Conservation (phyloP, 2,797 vertebrate genomes). For the Eulemur albifrons region DNA sequence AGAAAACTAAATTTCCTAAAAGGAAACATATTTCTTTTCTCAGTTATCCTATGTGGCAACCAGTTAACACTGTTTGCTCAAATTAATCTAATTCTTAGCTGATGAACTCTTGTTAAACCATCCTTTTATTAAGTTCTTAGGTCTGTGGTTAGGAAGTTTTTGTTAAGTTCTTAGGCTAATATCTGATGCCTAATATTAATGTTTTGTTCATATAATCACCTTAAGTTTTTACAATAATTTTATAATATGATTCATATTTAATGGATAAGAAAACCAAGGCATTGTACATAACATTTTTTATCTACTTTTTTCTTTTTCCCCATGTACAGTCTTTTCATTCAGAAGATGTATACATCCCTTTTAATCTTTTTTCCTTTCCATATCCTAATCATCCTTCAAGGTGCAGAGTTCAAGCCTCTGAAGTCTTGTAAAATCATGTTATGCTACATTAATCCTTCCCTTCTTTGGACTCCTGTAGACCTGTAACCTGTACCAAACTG, state of each 20-base stretch:
- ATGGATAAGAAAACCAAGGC: background rate
- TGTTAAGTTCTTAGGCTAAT: background rate
- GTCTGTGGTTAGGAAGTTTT: background rate
- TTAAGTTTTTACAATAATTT: constrained; percentile 1
- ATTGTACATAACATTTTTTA: background rate
- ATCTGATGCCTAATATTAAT: background rate
- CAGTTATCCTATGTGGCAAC: background rate
- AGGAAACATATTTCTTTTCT: background rate
- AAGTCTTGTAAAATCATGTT: background rate
- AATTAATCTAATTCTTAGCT: background rate
- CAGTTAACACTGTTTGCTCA: background rate
- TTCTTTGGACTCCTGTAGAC: background rate
- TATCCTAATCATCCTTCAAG: background rate
- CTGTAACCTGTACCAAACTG: background rate
- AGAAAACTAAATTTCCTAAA: background rate
- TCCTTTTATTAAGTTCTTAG: background rate
- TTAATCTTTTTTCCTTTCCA: background rate
- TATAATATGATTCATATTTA: background rate
- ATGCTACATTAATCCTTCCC: background rate
- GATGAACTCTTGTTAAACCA: background rate
- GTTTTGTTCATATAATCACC: background rate
- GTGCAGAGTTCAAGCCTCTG: background rate
- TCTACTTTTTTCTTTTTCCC: background rate
- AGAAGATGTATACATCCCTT: background rate
- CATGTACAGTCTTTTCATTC: background rate